These are phyloP conservation scores for Xiphias gladius DNA, from an alignment of 2,113 vertebrate genomes.

Conservation along the genomic window DNA sequence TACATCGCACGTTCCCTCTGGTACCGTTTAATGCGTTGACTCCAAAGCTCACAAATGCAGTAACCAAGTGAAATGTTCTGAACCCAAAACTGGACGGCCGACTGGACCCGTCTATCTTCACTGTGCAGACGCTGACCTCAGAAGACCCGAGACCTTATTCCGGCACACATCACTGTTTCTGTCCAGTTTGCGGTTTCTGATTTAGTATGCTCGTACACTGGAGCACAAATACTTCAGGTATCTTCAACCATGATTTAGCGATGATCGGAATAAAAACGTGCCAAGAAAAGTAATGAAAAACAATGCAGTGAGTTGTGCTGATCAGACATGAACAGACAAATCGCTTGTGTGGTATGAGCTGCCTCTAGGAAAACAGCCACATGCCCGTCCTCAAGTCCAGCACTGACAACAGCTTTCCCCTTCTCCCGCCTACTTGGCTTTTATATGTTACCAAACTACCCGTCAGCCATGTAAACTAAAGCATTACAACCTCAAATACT, in stretches of 20 bases:
- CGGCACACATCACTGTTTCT: slow-evolving; percentile 64
- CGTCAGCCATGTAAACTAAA: too few relatives aligned
- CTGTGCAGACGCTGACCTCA: background rate
- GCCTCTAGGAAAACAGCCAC: too few relatives aligned
- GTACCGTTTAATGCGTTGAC: slow-evolving; percentile 89
- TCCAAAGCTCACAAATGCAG: slow-evolving; percentile 92
- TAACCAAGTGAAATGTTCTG: slow-evolving; percentile 88
- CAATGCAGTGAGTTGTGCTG: too few relatives aligned
- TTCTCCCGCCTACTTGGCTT: too few relatives aligned
- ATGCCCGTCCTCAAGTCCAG: too few relatives aligned
- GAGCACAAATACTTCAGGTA: too few relatives aligned
- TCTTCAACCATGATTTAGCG: background rate
- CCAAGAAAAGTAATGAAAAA: too few relatives aligned
- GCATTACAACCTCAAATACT: too few relatives aligned
- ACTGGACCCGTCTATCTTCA: background rate
- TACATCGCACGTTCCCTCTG: slow-evolving; percentile 79
- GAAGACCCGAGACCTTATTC: background rate
- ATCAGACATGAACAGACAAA: too few relatives aligned
- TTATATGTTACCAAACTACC: too few relatives aligned
- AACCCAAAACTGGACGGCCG: slow-evolving; percentile 78
- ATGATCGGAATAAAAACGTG: background rate
- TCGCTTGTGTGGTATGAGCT: too few relatives aligned
- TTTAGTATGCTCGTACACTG: background rate
- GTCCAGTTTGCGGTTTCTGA: slow-evolving; percentile 67
- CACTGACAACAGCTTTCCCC: too few relatives aligned